phyloP scores from a whole-genome alignment of 2,797 vertebrate species.

The Acomys russatus region DNA sequence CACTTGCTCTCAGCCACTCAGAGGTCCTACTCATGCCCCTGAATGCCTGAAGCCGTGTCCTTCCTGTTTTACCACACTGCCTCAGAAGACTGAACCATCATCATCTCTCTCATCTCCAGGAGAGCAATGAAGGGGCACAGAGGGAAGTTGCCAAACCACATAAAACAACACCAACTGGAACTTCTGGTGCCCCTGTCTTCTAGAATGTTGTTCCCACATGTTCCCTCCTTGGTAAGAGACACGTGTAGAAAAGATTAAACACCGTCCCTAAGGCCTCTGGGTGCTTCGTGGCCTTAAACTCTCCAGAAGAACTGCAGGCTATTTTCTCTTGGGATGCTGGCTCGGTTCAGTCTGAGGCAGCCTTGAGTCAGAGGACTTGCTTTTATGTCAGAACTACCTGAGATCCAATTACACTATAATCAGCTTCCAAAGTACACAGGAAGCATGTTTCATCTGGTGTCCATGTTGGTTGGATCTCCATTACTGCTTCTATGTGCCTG shows the following conservation, averaged over 20 bases:
- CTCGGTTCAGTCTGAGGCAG: not conserved
- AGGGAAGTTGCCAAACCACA: too few species aligned
- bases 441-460: not conserved
- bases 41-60: not conserved
- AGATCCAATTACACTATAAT: not conserved
- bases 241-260: not conserved
- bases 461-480: not conserved
- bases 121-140: not conserved
- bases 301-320: not conserved
- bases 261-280: too few species aligned
- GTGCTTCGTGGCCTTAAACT: not conserved
- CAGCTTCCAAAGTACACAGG: not conserved
- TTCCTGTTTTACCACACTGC: not conserved
- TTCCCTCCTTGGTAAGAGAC: not conserved
- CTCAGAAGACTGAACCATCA: too few species aligned
- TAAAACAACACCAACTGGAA: not conserved
- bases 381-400: not conserved
- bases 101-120: not conserved
- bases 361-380: not conserved
- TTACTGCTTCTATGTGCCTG: not conserved
- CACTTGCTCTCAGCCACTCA: rapidly evolving
- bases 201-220: not conserved
- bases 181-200: not conserved
- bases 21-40: too few species aligned
- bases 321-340: not conserved